Conservation (phyloP, 2,888 invertebrate species). For the Sicus ferrugineus region DNA sequence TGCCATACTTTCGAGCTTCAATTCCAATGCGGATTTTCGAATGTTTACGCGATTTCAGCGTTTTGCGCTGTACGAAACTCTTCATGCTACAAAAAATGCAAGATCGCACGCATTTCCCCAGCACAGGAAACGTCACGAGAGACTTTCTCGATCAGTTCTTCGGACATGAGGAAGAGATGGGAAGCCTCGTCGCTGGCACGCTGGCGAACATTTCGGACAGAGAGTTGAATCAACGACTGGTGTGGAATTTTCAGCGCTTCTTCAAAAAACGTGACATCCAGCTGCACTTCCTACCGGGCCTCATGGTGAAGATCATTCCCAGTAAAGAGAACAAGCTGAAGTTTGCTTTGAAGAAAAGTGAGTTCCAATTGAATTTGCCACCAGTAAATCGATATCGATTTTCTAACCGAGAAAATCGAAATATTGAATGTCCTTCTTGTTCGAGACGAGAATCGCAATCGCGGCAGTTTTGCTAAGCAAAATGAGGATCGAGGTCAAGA, state of each 20-base stretch:
- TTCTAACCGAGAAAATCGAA: too few species aligned
- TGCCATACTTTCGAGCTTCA: slow-evolving; percentile 59
- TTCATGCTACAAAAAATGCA: slow-evolving; percentile 68
- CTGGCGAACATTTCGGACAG: slow-evolving; percentile 66
- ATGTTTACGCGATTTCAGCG: slow-evolving; percentile 62
- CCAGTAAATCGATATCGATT: too few species aligned
- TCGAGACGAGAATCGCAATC: too few species aligned
- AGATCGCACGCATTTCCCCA: slow-evolving; percentile 47
- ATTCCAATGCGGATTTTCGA: slow-evolving; percentile 62
- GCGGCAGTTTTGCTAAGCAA: too few species aligned
- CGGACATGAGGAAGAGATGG: slow-evolving; percentile 52
- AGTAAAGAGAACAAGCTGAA: slow-evolving; percentile 66
- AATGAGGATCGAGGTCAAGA: too few species aligned
- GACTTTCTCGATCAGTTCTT: slow-evolving; percentile 63
- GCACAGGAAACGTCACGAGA: slow-evolving; percentile 54
- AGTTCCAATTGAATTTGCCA: too few species aligned
- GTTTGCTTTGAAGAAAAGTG: slow-evolving; percentile 66
- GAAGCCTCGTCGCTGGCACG: slow-evolving; percentile 61
- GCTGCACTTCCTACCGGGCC: slow-evolving; percentile 67
- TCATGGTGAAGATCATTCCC: slow-evolving; percentile 67
- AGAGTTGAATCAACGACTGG: slow-evolving; percentile 66
- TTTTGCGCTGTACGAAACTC: slow-evolving; percentile 69
- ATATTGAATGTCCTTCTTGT: too few species aligned
- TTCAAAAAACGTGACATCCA: slow-evolving; percentile 67
- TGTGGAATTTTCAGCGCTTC: slow-evolving; percentile 66